These are phyloP conservation scores for Sapayoa aenigma DNA, from an alignment of 2,113 vertebrate species.

Conservation along the genomic window DNA sequence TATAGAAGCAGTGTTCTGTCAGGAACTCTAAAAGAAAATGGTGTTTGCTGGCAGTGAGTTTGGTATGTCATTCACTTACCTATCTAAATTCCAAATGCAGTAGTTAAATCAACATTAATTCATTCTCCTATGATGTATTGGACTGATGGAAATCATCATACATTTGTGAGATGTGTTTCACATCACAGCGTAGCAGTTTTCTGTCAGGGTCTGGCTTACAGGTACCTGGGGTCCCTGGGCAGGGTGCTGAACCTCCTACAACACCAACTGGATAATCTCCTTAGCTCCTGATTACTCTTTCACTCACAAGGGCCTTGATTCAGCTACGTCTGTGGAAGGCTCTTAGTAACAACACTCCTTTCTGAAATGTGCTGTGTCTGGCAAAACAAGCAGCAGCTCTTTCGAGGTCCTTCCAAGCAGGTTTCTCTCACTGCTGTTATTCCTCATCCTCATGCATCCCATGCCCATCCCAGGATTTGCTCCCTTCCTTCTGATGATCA, in stretches of 20 bases:
- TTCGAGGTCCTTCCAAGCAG: neutral
- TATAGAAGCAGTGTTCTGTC: neutral
- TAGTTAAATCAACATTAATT: neutral
- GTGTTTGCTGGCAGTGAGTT: conserved; percentile 4
- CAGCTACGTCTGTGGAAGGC: neutral
- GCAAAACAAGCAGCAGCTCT: neutral
- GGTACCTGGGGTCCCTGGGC: neutral
- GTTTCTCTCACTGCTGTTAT: neutral
- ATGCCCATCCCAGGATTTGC: neutral
- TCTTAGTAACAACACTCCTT: neutral
- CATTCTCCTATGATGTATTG: neutral
- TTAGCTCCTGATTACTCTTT: neutral
- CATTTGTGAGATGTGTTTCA: neutral
- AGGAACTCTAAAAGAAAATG: neutral
- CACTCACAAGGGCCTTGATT: conserved; percentile 7
- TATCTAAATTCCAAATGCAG: neutral
- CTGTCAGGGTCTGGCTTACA: neutral
- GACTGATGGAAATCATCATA: neutral
- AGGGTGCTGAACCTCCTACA: neutral
- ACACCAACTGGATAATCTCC: neutral
- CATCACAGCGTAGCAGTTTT: neutral
- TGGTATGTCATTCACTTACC: neutral
- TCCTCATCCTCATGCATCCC: neutral
- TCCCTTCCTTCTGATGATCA: neutral
- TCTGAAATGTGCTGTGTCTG: neutral